These are phyloP conservation scores for Phrynosoma blainvillii DNA, from an alignment of 2,113 vertebrate species.

Conservation along the genomic window DNA sequence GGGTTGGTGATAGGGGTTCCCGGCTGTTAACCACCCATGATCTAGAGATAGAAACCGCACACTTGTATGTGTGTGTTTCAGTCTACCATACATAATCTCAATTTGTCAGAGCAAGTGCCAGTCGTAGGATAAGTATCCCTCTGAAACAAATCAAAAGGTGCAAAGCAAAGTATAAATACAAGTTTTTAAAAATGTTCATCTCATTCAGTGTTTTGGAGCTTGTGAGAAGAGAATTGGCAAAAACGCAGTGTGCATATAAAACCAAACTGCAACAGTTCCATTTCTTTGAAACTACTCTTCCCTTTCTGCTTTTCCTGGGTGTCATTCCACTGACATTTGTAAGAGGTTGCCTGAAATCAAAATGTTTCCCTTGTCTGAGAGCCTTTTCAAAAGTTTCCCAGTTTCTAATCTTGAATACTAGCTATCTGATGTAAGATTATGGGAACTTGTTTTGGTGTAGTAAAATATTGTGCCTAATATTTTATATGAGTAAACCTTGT, in stretches of 20 bases:
- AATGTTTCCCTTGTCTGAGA: slow-evolving; percentile 24
- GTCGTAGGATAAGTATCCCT: no score
- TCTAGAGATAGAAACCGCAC: background rate
- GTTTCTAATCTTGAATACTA: slow-evolving; percentile 18
- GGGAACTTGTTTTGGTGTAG: slow-evolving; percentile 23
- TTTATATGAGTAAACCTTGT: background rate
- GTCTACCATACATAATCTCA: background rate
- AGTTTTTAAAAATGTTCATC: background rate
- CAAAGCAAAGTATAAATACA: background rate
- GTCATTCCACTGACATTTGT: background rate
- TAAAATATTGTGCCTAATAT: slow-evolving; percentile 48
- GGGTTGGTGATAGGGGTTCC: no score
- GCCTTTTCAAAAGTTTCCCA: slow-evolving; percentile 10
- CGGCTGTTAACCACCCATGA: no score
- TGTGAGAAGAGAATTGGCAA: background rate
- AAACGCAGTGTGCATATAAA: background rate
- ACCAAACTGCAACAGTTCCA: background rate
- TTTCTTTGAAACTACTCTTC: background rate
- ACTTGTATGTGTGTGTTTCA: background rate
- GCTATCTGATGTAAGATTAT: slow-evolving; percentile 28
- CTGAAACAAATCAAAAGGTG: background rate
- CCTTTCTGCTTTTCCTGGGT: background rate
- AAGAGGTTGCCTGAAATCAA: background rate
- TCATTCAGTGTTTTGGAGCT: background rate
- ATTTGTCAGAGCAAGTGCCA: background rate